A percentile compares a stretch with the other conserved stretches of the same genome.
phyloP scores from a whole-genome alignment of 2,797 vertebrate genomes.

The Sardinella longiceps region DNA sequence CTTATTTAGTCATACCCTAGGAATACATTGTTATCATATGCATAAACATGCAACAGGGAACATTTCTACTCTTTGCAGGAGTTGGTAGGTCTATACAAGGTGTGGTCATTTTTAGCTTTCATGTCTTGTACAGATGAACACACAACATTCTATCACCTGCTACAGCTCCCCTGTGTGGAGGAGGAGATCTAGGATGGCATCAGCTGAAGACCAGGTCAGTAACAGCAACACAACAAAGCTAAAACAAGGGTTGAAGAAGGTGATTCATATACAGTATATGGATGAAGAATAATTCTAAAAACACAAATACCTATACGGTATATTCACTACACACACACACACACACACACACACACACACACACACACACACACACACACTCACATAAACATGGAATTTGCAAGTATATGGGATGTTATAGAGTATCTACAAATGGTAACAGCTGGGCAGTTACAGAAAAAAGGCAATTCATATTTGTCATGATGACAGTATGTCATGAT shows the following conservation, averaged over 20 bases:
- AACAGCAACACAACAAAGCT: slow-evolving; percentile 75
- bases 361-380: slow-evolving; percentile 66
- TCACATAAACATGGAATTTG: slow-evolving; percentile 51
- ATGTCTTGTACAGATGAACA: slow-evolving; percentile 72
- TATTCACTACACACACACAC: slow-evolving; percentile 55
- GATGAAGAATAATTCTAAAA: slow-evolving; percentile 22
- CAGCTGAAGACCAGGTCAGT: slow-evolving; percentile 76
- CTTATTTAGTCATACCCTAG: slow-evolving; percentile 84
- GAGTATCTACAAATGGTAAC: slow-evolving; percentile 76
- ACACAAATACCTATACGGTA: slow-evolving; percentile 66
- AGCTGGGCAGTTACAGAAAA: slow-evolving; percentile 47
- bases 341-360: slow-evolving; percentile 63
- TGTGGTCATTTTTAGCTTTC: slow-evolving; percentile 61
- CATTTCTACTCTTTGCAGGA: slow-evolving; percentile 83
- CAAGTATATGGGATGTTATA: slow-evolving; percentile 31
- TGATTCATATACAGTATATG: slow-evolving; percentile 19
- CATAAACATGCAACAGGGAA: slow-evolving; percentile 86
- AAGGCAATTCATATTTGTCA: slow-evolving; percentile 29
- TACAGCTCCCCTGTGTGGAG: slow-evolving; percentile 77
- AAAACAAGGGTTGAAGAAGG: slow-evolving; percentile 26
- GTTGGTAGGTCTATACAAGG: slow-evolving; percentile 87
- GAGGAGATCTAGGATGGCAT: slow-evolving; percentile 67
- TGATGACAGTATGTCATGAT: slow-evolving; percentile 38
- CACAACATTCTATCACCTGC: slow-evolving; percentile 72
- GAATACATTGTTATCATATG: slow-evolving; percentile 77